phyloP scores from a whole-genome alignment of 1,140 invertebrate species.

The Hydropsyche tenuis region DNA sequence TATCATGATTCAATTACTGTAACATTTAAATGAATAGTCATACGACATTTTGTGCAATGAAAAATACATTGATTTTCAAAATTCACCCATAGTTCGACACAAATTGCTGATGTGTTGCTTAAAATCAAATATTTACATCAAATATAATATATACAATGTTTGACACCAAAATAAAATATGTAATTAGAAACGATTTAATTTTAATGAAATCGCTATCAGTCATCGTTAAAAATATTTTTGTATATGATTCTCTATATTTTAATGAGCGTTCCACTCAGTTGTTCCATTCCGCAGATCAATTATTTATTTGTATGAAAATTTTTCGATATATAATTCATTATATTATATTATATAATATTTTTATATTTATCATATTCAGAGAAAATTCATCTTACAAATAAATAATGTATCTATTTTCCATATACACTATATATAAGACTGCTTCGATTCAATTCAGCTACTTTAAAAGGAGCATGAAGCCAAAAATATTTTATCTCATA shows the following conservation, averaged over 20 bases:
- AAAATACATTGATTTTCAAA: slow-evolving; percentile 31
- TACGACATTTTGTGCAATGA: slow-evolving; percentile 39
- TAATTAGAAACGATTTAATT: neutral
- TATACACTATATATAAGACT: no score
- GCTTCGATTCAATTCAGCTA: neutral
- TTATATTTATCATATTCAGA: no score
- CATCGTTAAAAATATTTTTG: neutral
- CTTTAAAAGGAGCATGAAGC: slow-evolving; percentile 1
- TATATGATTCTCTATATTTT: neutral
- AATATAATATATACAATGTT: neutral
- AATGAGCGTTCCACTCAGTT: no score
- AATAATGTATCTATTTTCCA: no score
- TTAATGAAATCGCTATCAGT: slow-evolving; percentile 30
- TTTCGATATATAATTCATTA: no score
- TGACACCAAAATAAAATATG: neutral
- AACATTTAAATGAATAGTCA: slow-evolving; percentile 34
- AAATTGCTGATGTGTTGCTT: neutral
- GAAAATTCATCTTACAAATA: no score
- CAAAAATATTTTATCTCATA: neutral
- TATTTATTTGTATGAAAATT: no score
- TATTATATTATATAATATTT: no score
- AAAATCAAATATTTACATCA: slow-evolving; percentile 13
- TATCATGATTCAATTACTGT: neutral
- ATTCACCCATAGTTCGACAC: neutral
- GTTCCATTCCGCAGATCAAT: no score